Conservation (phyloP, 2,888 invertebrate genomes). For the Gandaritis pyraliata region DNA sequence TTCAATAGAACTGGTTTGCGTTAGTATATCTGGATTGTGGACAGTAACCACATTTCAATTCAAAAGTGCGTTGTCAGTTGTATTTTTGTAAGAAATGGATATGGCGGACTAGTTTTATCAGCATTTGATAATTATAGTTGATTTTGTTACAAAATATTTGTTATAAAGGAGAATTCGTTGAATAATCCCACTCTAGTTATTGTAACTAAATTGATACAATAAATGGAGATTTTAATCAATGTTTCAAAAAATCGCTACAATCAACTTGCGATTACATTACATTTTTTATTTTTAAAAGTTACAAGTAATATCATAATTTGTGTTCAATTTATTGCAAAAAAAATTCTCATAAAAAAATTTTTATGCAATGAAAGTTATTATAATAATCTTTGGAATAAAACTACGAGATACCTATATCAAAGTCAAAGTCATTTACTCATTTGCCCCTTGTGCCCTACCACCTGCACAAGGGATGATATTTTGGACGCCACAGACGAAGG, state of each 20-base stretch:
- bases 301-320: conserved; percentile 44
- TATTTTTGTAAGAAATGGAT: conserved; percentile 65
- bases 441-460: too few relatives aligned
- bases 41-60: conserved; percentile 43
- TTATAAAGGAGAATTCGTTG: conserved; percentile 65
- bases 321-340: conserved; percentile 12
- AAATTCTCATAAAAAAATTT: too few relatives aligned
- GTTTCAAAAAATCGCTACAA: conserved; percentile 48
- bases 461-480: too few relatives aligned
- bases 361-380: too few relatives aligned
- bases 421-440: too few relatives aligned
- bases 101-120: conserved; percentile 71
- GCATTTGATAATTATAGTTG: conserved; percentile 55
- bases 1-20: conserved; percentile 80
- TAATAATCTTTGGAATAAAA: too few relatives aligned
- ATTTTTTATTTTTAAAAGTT: conserved; percentile 74
- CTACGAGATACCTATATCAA: too few relatives aligned
- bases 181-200: conserved; percentile 32
- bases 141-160: conserved; percentile 67
- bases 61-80: conserved; percentile 71
- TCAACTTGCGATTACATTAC: conserved; percentile 78
- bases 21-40: conserved; percentile 52
- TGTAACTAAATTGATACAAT: conserved; percentile 37
- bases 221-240: conserved; percentile 26
- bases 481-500: too few relatives aligned